A percentile compares a stretch with the other conserved stretches of the same genome.
These are phyloP conservation scores for Pomatostomus ruficeps DNA, from an alignment of 2,113 vertebrate genomes.

Conservation along the genomic window DNA sequence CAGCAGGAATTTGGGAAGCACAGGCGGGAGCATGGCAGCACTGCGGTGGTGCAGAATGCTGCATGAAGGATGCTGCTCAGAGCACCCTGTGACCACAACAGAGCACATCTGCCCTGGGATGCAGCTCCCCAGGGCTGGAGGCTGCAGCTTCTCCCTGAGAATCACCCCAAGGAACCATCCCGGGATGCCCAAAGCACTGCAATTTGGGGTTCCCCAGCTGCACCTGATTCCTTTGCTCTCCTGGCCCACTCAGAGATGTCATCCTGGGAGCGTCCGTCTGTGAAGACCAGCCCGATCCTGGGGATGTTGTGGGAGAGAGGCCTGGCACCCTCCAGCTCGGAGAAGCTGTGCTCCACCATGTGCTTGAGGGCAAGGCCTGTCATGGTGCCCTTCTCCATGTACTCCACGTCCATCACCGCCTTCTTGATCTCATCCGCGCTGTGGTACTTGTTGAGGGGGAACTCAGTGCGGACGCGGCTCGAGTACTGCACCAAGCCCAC, in stretches of 20 bases:
- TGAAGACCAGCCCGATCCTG: conserved; percentile 90
- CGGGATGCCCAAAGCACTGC: neutral
- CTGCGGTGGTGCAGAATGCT: neutral
- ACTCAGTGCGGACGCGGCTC: conserved; percentile 91
- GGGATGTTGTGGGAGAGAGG: conserved; percentile 77
- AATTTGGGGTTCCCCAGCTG: neutral
- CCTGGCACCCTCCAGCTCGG: conserved; percentile 82
- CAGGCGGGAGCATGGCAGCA: fast-evolving
- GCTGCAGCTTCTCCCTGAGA: neutral
- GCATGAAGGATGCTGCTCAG: neutral
- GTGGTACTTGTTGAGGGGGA: conserved; percentile 87
- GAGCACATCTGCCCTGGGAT: fast-evolving
- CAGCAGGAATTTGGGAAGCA: neutral
- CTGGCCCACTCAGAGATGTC: conserved; percentile 91
- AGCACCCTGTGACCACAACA: neutral
- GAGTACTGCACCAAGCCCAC: conserved; percentile 96
- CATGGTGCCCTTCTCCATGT: conserved; percentile 99
- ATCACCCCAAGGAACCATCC: neutral
- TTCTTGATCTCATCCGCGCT: conserved; percentile 85
- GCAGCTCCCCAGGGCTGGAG: neutral
- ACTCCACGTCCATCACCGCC: conserved; percentile 88
- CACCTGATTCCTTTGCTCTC: conserved; percentile 91
- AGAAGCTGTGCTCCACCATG: conserved; percentile 95
- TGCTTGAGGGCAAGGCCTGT: conserved; percentile 92
- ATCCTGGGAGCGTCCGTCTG: conserved; percentile 94